These are phyloP conservation scores for Ispidina lecontei DNA, from an alignment of 2,797 vertebrate genomes.

Conservation along the genomic window DNA sequence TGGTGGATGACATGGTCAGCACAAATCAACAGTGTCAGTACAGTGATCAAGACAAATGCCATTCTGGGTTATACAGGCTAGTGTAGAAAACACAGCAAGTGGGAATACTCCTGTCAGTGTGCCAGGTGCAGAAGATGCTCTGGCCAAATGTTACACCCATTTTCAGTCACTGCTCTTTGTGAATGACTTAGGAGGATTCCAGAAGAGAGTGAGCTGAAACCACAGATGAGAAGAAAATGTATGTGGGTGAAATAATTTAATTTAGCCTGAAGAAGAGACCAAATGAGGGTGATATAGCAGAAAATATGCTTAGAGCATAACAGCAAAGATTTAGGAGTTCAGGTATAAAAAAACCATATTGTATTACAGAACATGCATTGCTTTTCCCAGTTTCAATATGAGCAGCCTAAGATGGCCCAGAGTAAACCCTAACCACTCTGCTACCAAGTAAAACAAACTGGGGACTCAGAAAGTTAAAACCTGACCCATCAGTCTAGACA, in stretches of 20 bases:
- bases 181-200: neutral
- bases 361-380: neutral
- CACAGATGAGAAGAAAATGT: neutral
- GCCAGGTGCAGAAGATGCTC: neutral
- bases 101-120: neutral
- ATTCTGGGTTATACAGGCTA: neutral
- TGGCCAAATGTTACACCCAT: neutral
- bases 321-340: neutral
- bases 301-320: neutral
- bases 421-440: neutral
- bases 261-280: neutral
- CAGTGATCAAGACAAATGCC: neutral
- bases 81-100: neutral
- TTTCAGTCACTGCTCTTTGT: neutral
- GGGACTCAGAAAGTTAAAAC: neutral
- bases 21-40: neutral
- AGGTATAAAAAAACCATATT: neutral
- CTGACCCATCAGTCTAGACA: neutral
- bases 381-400: neutral
- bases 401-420: neutral
- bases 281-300: neutral
- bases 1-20: neutral
- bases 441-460: neutral
- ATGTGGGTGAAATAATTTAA: neutral
- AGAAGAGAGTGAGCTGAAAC: neutral